Percentiles rank a stretch among this genome's conserved stretches.
phyloP scores from a whole-genome alignment of 1,140 invertebrate genomes.

The Hyles euphorbiae region DNA sequence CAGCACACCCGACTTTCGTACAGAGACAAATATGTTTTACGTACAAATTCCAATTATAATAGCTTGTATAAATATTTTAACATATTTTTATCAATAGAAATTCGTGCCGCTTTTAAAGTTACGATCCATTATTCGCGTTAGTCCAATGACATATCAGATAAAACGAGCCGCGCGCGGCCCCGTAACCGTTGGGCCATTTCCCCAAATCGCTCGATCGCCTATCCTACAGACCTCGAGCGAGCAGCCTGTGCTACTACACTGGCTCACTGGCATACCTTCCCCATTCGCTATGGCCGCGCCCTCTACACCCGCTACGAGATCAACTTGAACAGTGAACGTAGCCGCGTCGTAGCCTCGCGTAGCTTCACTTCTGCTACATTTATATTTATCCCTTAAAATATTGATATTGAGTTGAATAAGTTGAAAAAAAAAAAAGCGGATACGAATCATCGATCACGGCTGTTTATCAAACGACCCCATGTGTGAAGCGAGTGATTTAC shows the following conservation, averaged over 20 bases:
- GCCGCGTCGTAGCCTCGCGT: constrained; percentile 21
- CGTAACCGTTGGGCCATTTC: constrained; percentile 44
- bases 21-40: not conserved
- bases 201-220: constrained; percentile 38
- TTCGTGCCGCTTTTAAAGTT: not conserved
- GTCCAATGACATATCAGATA: no score
- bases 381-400: no score
- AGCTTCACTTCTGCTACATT: not conserved
- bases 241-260: constrained; percentile 23
- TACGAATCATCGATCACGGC: constrained; percentile 10
- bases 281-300: constrained; percentile 12
- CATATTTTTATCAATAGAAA: not conserved
- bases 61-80: not conserved
- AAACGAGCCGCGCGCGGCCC: constrained; percentile 20
- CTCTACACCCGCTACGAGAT: constrained; percentile 9
- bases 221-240: constrained; percentile 41
- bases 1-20: no score
- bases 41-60: not conserved
- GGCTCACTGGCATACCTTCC: constrained; percentile 21
- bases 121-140: no score
- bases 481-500: constrained; percentile 35
- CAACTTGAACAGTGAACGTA: constrained; percentile 5
- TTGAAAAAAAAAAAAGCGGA: no score
- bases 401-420: no score
- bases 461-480: constrained; percentile 14